Evolutionary conservation across 2,797 vertebrate species (phyloP).

Genomic region (Mormyrus proboscirostris): DNA sequence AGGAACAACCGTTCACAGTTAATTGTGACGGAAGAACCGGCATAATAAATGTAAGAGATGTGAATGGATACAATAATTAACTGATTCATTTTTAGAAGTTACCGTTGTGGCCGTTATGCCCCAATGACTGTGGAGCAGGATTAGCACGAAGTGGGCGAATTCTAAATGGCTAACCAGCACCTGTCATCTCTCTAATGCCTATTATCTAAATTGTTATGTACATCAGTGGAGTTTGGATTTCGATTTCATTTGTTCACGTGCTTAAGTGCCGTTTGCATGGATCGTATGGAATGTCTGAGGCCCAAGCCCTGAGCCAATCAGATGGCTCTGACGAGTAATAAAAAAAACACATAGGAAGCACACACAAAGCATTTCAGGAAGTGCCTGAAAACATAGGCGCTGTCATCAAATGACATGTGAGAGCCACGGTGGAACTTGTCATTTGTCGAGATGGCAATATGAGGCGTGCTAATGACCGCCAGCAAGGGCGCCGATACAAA

Average conservation of each 20-base stretch:
- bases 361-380: conserved; percentile 34
- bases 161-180: conserved; percentile 87
- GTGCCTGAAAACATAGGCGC: conserved; percentile 24
- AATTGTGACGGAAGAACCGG: not conserved
- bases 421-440: not conserved
- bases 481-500: conserved; percentile 11
- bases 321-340: conserved; percentile 76
- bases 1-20: not conserved
- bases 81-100: not conserved
- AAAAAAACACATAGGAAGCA: not conserved
- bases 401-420: conserved; percentile 25
- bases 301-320: conserved; percentile 90
- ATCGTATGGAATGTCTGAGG: conserved; percentile 86
- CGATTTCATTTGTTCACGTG: conserved; percentile 99
- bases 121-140: conserved; percentile 63
- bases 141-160: conserved; percentile 67
- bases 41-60: not conserved
- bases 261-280: conserved; percentile 79
- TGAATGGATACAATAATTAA: not conserved
- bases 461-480: conserved; percentile 21
- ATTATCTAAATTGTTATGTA: conserved; percentile 99
- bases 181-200: conserved; percentile 99
- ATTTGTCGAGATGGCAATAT: conserved; percentile 11
- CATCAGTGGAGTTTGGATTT: conserved; percentile 99
- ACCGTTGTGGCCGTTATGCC: conserved; percentile 60